Conservation (phyloP, 2,888 invertebrate genomes). For the Cactoblastis cactorum region DNA sequence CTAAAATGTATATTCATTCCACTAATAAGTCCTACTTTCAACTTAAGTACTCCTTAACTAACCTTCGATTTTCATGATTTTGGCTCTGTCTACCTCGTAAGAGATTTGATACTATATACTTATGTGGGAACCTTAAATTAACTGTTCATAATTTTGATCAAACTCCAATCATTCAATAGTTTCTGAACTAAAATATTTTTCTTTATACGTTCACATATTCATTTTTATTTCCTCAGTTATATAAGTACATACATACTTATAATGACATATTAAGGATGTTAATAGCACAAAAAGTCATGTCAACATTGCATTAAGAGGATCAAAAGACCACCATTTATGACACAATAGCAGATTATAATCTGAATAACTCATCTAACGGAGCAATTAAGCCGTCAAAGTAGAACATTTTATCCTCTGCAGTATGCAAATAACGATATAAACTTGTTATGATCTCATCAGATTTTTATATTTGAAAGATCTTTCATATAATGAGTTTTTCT, state of each 20-base stretch:
- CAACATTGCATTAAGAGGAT: slow-evolving; percentile 9
- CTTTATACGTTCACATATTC: too few relatives aligned
- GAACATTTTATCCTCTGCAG: slow-evolving; percentile 6
- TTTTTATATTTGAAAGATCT: background rate
- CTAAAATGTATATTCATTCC: too few relatives aligned
- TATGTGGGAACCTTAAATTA: too few relatives aligned
- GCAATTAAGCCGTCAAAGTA: slow-evolving; percentile 8
- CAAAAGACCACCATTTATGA: slow-evolving; percentile 16
- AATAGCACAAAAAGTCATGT: background rate
- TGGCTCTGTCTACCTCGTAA: too few relatives aligned
- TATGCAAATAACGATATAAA: slow-evolving; percentile 6
- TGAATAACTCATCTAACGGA: slow-evolving; percentile 13
- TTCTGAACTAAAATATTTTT: too few relatives aligned
- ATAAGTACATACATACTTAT: background rate
- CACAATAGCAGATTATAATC: slow-evolving; percentile 15
- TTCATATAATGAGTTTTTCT: background rate
- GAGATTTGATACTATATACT: too few relatives aligned
- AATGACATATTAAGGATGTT: background rate
- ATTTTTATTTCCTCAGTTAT: too few relatives aligned
- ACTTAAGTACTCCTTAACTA: too few relatives aligned
- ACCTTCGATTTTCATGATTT: too few relatives aligned
- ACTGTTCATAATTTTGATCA: too few relatives aligned
- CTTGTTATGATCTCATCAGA: background rate
- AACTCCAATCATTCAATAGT: too few relatives aligned
- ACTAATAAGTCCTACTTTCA: too few relatives aligned